Evolutionary conservation across 2,888 invertebrate genomes (phyloP).

Genomic region (Marronus borbonicus): DNA sequence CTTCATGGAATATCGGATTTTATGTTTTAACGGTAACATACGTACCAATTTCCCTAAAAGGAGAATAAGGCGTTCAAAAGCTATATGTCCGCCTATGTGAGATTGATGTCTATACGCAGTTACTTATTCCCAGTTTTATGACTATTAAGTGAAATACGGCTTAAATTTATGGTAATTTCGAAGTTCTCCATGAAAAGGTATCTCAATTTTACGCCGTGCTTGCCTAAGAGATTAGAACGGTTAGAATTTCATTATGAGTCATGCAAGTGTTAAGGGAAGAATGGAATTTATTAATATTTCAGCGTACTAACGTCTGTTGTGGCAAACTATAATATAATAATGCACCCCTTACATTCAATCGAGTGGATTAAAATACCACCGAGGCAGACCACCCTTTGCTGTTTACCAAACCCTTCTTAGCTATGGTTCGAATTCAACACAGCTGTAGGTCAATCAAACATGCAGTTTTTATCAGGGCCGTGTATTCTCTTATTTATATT

Average conservation of each 20-base stretch:
- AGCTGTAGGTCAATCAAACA: slow-evolving; percentile 47
- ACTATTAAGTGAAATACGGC: background rate
- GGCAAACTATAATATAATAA: slow-evolving; percentile 55
- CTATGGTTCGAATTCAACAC: slow-evolving; percentile 54
- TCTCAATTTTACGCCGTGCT: slow-evolving; percentile 17
- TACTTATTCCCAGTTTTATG: slow-evolving; percentile 27
- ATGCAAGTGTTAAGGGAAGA: slow-evolving; percentile 44
- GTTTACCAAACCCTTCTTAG: slow-evolving; percentile 59
- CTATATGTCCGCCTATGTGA: slow-evolving; percentile 1
- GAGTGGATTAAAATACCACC: slow-evolving; percentile 60
- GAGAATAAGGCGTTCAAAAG: too few species aligned
- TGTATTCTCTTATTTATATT: too few species aligned
- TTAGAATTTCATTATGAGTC: slow-evolving; percentile 48
- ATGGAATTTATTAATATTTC: slow-evolving; percentile 50
- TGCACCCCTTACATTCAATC: slow-evolving; percentile 58
- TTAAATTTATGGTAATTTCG: slow-evolving; percentile 23
- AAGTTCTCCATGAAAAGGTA: background rate
- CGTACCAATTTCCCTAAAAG: too few species aligned
- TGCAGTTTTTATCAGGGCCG: slow-evolving; percentile 23
- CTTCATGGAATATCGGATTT: too few species aligned
- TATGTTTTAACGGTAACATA: too few species aligned
- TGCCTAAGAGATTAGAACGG: slow-evolving; percentile 34
- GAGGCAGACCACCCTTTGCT: slow-evolving; percentile 56
- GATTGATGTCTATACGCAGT: background rate
- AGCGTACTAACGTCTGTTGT: slow-evolving; percentile 47